These are phyloP conservation scores for Australoheros facetus DNA, from an alignment of 2,797 vertebrate species.

Conservation along the genomic window DNA sequence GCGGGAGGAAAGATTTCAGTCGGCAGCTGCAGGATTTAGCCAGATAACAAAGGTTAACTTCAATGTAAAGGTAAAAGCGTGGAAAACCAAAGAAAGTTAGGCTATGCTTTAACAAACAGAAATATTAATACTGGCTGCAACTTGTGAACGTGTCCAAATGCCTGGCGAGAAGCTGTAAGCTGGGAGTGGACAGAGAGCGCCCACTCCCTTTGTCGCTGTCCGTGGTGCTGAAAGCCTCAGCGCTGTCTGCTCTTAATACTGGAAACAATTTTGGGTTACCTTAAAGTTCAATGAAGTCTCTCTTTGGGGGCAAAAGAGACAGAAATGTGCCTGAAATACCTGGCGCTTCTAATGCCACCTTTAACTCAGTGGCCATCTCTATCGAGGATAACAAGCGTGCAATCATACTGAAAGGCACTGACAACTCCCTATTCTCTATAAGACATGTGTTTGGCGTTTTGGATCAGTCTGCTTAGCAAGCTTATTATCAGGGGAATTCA, in stretches of 20 bases:
- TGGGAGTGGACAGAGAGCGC: background rate
- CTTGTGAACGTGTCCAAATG: conserved; percentile 23
- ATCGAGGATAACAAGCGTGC: background rate
- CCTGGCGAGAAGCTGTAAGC: background rate
- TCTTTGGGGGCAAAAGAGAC: background rate
- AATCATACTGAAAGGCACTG: background rate
- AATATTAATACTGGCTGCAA: conserved; percentile 1
- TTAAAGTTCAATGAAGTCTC: background rate
- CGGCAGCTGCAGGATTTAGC: background rate
- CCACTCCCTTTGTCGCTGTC: conserved; percentile 54
- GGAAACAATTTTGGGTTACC: background rate
- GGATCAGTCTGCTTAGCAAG: background rate
- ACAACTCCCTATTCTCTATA: background rate
- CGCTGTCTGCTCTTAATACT: background rate
- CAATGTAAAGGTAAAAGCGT: background rate
- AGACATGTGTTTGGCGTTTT: conserved; percentile 1
- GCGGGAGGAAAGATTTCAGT: conserved; percentile 18
- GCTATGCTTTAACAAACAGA: background rate
- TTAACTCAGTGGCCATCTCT: background rate
- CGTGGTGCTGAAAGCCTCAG: conserved; percentile 62
- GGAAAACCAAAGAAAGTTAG: background rate
- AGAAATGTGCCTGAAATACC: background rate
- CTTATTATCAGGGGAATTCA: background rate
- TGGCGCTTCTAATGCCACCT: background rate
- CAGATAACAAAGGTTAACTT: conserved; percentile 31